Conservation (phyloP, 2,888 invertebrate species). For the Perdita meconis region DNA sequence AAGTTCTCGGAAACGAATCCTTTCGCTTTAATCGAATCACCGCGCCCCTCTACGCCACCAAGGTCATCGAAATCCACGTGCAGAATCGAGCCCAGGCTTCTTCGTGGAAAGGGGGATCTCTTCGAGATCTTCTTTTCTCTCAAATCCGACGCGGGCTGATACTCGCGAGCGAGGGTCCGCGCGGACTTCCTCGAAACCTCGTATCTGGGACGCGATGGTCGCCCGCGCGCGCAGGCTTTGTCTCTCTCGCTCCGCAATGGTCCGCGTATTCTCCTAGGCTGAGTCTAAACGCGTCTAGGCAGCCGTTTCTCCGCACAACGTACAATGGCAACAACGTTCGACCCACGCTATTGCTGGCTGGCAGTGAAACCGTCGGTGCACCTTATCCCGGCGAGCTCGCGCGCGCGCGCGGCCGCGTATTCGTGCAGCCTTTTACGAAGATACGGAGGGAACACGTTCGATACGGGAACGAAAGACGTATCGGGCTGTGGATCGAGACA, state of each 20-base stretch:
- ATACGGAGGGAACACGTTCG: neutral
- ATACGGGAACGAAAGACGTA: neutral
- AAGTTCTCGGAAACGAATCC: neutral
- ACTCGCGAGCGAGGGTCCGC: neutral
- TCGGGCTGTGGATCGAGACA: constrained; percentile 22
- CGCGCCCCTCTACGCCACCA: neutral
- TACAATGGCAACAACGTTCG: constrained; percentile 66
- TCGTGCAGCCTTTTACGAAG: constrained; percentile 13
- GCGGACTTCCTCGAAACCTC: constrained; percentile 49
- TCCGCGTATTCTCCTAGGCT: constrained; percentile 40
- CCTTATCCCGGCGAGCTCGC: constrained; percentile 6
- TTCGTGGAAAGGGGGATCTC: neutral
- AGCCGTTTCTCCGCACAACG: constrained; percentile 60
- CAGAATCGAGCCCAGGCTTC: neutral
- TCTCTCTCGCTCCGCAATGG: constrained; percentile 23
- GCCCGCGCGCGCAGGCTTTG: constrained; percentile 43
- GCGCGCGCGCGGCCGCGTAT: neutral
- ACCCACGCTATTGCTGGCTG: constrained; percentile 68
- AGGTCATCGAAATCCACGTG: neutral
- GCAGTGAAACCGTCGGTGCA: constrained; percentile 65
- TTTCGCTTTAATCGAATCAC: constrained; percentile 3
- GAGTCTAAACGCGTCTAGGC: constrained; percentile 61
- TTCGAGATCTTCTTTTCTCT: neutral
- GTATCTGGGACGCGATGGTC: constrained; percentile 56
- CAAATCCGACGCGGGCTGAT: neutral